A percentile compares a stretch with the other conserved stretches of the same genome.
Evolutionary conservation across 2,888 invertebrate genomes (phyloP).

Genomic region (Priocnemis perturbator): DNA sequence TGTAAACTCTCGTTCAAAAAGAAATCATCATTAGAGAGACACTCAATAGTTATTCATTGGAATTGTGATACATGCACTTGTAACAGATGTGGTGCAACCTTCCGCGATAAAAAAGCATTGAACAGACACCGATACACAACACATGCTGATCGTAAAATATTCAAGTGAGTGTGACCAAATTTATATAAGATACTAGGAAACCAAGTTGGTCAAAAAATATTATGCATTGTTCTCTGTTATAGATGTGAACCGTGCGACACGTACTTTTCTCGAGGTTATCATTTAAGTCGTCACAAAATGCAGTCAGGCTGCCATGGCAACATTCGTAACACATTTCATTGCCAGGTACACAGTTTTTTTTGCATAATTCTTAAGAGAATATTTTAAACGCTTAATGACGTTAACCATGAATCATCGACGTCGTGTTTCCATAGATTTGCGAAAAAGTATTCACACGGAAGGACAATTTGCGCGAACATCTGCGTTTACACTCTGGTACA

Average conservation of each 20-base stretch:
- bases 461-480: conserved; percentile 84
- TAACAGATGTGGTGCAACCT: conserved; percentile 81
- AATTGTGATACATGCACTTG: conserved; percentile 80
- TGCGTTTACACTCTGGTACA: conserved; percentile 82
- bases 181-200: conserved; percentile 7
- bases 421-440: conserved; percentile 74
- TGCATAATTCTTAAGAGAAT: not conserved
- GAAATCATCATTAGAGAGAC: conserved; percentile 81
- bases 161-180: conserved; percentile 50
- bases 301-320: conserved; percentile 77
- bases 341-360: conserved; percentile 73
- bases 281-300: conserved; percentile 77
- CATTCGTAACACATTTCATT: conserved; percentile 77
- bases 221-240: not conserved
- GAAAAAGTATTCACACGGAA: conserved; percentile 80
- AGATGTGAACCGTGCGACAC: conserved; percentile 76
- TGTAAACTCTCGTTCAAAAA: conserved; percentile 87
- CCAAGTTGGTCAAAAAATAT: no score
- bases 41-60: conserved; percentile 83
- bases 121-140: conserved; percentile 81
- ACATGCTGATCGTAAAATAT: conserved; percentile 76
- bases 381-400: not conserved
- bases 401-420: not conserved
- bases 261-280: conserved; percentile 77
- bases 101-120: conserved; percentile 80